Evolutionary conservation across 2,797 vertebrate species (phyloP).

Genomic region (Eptatretus atami): DNA sequence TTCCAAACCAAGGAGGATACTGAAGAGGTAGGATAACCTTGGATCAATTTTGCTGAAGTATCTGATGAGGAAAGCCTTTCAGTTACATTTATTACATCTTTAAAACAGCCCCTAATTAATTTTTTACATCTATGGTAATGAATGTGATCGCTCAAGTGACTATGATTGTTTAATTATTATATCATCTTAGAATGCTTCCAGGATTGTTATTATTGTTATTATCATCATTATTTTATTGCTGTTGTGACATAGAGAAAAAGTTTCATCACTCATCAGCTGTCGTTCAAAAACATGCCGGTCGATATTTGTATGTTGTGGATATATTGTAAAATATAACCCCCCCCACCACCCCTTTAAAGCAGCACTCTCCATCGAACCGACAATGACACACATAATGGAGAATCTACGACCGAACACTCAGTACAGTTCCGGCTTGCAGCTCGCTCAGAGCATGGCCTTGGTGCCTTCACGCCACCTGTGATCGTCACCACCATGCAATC

Average conservation of each 20-base stretch:
- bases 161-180: no score
- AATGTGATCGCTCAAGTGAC: no score
- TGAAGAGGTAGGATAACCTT: constrained; percentile 22
- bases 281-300: no score
- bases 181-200: no score
- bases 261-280: no score
- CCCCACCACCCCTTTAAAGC: constrained; percentile 16
- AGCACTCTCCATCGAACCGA: constrained; percentile 43
- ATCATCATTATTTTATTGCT: no score
- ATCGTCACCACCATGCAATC: constrained; percentile 78
- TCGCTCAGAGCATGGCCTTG: constrained; percentile 56
- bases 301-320: no score
- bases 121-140: constrained; percentile 8
- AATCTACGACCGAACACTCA: constrained; percentile 63
- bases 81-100: not conserved
- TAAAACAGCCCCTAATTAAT: not conserved
- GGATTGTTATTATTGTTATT: no score
- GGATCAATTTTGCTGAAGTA: no score
- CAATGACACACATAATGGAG: constrained; percentile 42
- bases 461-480: constrained; percentile 71
- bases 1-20: constrained; percentile 34
- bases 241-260: no score
- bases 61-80: no score
- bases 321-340: no score
- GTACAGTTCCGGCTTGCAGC: constrained; percentile 74